A percentile compares a stretch with the other conserved stretches of the same genome.
Conservation (phyloP, 2,113 vertebrate genomes). For the Microcebus tavaratra region DNA sequence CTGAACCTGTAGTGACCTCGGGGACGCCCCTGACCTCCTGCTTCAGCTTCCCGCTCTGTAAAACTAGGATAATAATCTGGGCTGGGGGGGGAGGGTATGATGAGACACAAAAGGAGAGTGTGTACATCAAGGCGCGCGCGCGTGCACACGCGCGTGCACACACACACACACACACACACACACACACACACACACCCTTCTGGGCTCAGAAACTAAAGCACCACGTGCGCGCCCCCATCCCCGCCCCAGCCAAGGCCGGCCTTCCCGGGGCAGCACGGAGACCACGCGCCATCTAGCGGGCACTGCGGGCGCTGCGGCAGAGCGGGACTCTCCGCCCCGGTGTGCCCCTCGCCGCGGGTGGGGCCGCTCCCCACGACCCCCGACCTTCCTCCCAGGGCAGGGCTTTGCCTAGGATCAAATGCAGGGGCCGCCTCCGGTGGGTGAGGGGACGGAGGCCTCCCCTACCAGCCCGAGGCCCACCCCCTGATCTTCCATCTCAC, state of each 20-base stretch:
- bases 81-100: not conserved
- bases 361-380: not conserved
- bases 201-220: not conserved
- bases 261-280: not conserved
- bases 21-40: not conserved
- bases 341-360: accelerated
- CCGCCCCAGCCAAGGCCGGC: not conserved
- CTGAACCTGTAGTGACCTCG: not conserved
- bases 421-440: not conserved
- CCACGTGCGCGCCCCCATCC: accelerated
- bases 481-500: not conserved
- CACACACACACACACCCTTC: not conserved
- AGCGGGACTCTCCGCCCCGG: not conserved
- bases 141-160: not conserved
- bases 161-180: not conserved
- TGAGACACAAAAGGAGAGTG: not conserved
- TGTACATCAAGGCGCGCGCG: not conserved
- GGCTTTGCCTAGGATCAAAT: not conserved
- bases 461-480: not conserved
- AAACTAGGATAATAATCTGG: not conserved
- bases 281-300: constrained; percentile 49
- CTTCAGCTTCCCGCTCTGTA: not conserved
- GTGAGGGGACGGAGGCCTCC: not conserved
- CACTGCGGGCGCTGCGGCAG: accelerated
- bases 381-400: accelerated